Percentiles rank a stretch among this genome's conserved stretches.
These are phyloP conservation scores for Ophioninae sp. DNA, from an alignment of 2,888 invertebrate genomes.

Conservation along the genomic window DNA sequence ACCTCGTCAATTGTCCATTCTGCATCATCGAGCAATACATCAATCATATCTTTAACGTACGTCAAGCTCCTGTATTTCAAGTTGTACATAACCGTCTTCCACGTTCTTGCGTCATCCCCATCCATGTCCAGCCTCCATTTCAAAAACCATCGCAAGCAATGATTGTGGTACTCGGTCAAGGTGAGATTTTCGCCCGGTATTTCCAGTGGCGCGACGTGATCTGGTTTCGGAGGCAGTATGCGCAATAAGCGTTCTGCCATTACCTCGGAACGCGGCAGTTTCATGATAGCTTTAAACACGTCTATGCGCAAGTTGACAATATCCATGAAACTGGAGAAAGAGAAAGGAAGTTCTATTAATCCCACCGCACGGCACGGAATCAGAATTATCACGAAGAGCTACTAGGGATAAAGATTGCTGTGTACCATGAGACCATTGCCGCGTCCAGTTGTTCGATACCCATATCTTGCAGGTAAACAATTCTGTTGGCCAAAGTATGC, in stretches of 20 bases:
- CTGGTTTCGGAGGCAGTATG: slow-evolving; percentile 62
- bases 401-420: neutral
- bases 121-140: slow-evolving; percentile 79
- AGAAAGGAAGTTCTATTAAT: neutral
- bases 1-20: slow-evolving; percentile 82
- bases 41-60: slow-evolving; percentile 83
- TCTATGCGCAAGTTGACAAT: slow-evolving; percentile 76
- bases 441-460: slow-evolving; percentile 64
- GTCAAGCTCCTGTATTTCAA: slow-evolving; percentile 81
- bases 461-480: slow-evolving; percentile 71
- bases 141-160: slow-evolving; percentile 77
- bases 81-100: slow-evolving; percentile 76
- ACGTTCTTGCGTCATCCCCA: slow-evolving; percentile 76
- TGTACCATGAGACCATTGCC: slow-evolving; percentile 62
- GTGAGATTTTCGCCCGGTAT: slow-evolving; percentile 68
- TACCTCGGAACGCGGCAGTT: slow-evolving; percentile 76
- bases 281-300: slow-evolving; percentile 78
- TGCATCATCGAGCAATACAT: slow-evolving; percentile 83
- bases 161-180: slow-evolving; percentile 75
- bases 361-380: neutral
- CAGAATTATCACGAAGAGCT: no score
- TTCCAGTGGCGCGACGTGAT: slow-evolving; percentile 45
- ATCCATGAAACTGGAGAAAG: slow-evolving; percentile 73
- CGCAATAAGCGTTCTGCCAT: slow-evolving; percentile 73
- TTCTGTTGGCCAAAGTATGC: slow-evolving; percentile 64